These are phyloP conservation scores for Enteromius mattozi DNA, from an alignment of 2,797 vertebrate genomes.

Conservation along the genomic window DNA sequence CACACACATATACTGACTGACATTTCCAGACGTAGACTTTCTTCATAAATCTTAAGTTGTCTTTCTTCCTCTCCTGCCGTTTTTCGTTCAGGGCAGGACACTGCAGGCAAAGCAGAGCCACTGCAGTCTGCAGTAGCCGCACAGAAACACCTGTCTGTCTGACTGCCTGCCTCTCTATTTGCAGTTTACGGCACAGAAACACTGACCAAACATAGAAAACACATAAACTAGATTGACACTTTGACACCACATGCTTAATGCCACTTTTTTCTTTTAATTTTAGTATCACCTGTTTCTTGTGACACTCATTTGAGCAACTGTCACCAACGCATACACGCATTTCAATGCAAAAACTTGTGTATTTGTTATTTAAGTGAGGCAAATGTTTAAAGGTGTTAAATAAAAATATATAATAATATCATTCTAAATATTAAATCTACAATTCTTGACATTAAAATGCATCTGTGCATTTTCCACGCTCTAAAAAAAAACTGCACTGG, in stretches of 20 bases:
- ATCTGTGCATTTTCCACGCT: neutral
- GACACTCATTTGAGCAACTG: neutral
- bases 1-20: conserved; percentile 15
- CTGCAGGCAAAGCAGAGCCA: conserved; percentile 21
- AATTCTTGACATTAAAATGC: neutral
- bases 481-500: conserved; percentile 1
- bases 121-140: conserved; percentile 27
- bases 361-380: neutral
- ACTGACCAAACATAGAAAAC: conserved; percentile 13
- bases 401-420: neutral
- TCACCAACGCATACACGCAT: neutral
- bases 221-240: neutral
- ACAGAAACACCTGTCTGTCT: conserved; percentile 45
- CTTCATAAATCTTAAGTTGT: conserved; percentile 3
- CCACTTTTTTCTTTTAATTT: neutral
- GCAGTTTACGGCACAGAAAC: conserved; percentile 21
- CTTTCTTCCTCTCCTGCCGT: neutral
- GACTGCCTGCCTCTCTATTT: conserved; percentile 15
- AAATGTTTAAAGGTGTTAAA: neutral
- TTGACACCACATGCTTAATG: conserved; percentile 2
- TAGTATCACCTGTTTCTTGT: neutral
- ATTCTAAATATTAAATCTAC: neutral
- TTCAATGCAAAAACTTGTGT: neutral
- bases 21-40: neutral
- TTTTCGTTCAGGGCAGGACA: conserved; percentile 13